Conservation (phyloP, 2,113 vertebrate species). For the Dipodomys stephensi region DNA sequence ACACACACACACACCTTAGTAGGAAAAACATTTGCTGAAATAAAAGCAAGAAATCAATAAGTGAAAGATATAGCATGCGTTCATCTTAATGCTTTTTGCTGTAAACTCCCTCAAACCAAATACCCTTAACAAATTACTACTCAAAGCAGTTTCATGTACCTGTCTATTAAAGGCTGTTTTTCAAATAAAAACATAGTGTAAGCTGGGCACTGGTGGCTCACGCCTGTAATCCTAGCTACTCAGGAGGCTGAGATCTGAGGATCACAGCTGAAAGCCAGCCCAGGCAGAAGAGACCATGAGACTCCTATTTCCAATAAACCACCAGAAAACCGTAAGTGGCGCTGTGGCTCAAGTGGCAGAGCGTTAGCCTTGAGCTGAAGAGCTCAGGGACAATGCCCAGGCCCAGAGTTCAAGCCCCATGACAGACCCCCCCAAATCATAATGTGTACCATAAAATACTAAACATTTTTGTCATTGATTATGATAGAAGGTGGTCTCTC, state of each 20-base stretch:
- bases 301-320: too few relatives aligned
- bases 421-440: not conserved
- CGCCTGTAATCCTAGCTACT: too few relatives aligned
- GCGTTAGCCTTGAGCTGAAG: too few relatives aligned
- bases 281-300: too few relatives aligned
- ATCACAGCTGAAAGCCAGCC: too few relatives aligned
- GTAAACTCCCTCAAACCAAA: constrained; percentile 42
- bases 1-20: not conserved
- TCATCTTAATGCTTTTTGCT: constrained; percentile 64
- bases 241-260: too few relatives aligned
- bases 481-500: constrained; percentile 22
- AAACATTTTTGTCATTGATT: not conserved
- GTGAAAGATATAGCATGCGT: constrained; percentile 46
- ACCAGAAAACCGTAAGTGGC: too few relatives aligned
- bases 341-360: too few relatives aligned
- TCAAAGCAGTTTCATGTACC: constrained; percentile 26
- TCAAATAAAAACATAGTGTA: not conserved
- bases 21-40: constrained; percentile 64
- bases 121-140: constrained; percentile 56
- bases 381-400: too few relatives aligned
- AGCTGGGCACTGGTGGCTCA: not conserved
- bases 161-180: constrained; percentile 35
- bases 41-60: constrained; percentile 66
- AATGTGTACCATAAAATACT: not conserved
- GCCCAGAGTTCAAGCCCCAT: too few relatives aligned